Conservation (phyloP, 2,888 invertebrate species). For the Anodontia alba region DNA sequence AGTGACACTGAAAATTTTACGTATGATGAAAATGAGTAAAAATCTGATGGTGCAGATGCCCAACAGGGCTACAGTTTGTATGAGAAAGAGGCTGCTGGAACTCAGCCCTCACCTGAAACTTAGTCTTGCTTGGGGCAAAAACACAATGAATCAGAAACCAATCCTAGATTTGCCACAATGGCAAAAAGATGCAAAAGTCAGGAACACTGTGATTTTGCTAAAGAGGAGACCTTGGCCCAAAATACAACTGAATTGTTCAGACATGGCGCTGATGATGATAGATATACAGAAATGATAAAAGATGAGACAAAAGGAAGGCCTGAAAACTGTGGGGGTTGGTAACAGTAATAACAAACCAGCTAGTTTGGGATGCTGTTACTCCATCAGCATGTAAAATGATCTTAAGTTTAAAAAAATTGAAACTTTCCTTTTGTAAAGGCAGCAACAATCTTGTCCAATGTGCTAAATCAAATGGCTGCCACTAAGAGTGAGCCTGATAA, state of each 20-base stretch:
- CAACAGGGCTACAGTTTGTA: neutral
- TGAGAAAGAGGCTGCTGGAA: neutral
- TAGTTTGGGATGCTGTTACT: conserved; percentile 36
- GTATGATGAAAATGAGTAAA: neutral
- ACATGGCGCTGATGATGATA: conserved; percentile 39
- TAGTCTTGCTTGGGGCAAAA: neutral
- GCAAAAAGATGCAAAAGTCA: conserved; percentile 31
- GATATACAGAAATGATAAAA: conserved; percentile 35
- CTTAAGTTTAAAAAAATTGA: conserved; percentile 26
- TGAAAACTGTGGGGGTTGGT: conserved; percentile 38
- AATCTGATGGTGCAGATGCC: neutral
- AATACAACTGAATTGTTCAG: conserved; percentile 38
- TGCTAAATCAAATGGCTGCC: no score
- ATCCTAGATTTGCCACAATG: conserved; percentile 25
- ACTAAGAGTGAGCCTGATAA: conserved; percentile 15
- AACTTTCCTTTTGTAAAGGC: conserved; percentile 37
- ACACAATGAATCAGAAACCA: neutral
- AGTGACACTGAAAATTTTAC: neutral
- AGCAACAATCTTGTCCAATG: conserved; percentile 42
- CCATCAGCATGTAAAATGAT: conserved; percentile 23
- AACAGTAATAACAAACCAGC: conserved; percentile 32
- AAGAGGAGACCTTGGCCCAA: conserved; percentile 34
- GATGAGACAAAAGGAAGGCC: conserved; percentile 38
- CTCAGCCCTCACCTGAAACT: neutral
- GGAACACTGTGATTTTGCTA: conserved; percentile 27